These are phyloP conservation scores for Petrolisthes cinctipes DNA, from an alignment of 2,888 invertebrate genomes.

Conservation along the genomic window DNA sequence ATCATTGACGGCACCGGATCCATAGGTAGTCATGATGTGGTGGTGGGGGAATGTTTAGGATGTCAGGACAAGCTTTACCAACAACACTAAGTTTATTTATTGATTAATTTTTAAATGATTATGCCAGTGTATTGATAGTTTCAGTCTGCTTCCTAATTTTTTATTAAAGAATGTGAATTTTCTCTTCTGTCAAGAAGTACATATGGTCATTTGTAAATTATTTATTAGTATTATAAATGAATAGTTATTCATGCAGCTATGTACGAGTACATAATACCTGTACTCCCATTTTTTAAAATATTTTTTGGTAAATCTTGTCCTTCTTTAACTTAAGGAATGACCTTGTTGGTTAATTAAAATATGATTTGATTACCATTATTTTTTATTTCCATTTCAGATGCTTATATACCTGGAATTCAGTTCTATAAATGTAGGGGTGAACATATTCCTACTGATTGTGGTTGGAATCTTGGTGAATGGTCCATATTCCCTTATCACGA, in stretches of 20 bases:
- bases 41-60: neutral
- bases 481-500: slow-evolving; percentile 95
- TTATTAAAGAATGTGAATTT: no score
- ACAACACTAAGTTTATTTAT: no score
- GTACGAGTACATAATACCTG: neutral
- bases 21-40: slow-evolving; percentile 74
- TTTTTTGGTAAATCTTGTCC: slow-evolving; percentile 3
- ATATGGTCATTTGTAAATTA: neutral
- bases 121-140: no score
- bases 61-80: slow-evolving; percentile 2
- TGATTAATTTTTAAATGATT: no score
- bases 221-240: neutral
- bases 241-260: neutral
- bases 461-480: slow-evolving; percentile 92
- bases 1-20: slow-evolving; percentile 98
- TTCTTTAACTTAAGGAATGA: neutral
- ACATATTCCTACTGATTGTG: slow-evolving; percentile 76
- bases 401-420: slow-evolving; percentile 84
- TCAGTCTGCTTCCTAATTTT: no score
- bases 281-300: neutral
- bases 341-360: neutral
- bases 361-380: neutral
- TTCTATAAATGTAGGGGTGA: slow-evolving; percentile 68
- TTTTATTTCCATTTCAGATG: slow-evolving; percentile 75
- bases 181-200: neutral